Base-by-base conservation (phyloP, 2,797 vertebrate species). In the Okamejei kenojei region DNA sequence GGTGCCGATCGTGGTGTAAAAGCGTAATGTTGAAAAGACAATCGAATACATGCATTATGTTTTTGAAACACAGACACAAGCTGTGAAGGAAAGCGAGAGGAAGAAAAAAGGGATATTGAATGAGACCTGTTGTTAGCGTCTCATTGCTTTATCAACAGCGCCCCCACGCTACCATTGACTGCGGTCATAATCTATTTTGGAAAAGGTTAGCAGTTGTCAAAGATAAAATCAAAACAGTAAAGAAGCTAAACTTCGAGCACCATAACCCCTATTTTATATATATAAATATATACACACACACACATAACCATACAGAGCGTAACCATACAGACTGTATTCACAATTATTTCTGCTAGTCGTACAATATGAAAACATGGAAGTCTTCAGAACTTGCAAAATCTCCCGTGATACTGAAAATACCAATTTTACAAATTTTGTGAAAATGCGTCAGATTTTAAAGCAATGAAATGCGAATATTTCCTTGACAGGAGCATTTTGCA, bases 61-160 rank as follows among this genome's bases (percentile, higher is more conserved):
- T 92, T 92, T 92, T 76, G 90, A 92, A 92, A 92, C 90, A 92
- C 71, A 92, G 90, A 76, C 38, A 92, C 90, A 92, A 92, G 71
- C 90, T 92, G 90, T 92, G 90, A 92, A 92, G 90, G 71, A 92
- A 92, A 92, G 90, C 90, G 90, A 92, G 90, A 58, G 90, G n/a
- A 23, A 54, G 19, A 45, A 45, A 80, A 45, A 81, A 29, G 45
- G 54, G 38, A 58, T 13, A 74, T 35, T 29, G 68, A 92, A 76
- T 45, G 84, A 92, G 65, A 76, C 21, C 54, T 61, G 82, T 54
- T 71, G 65, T 68, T 90, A 68, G 80, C 23, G 71, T 76, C 26
- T 29, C 90, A 92, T 92, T 92, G 71, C 90, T 92, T 92, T 92
- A 92, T 38, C 90, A 92, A 92, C 90, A 92, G 90, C 90, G 90